phyloP scores from a whole-genome alignment of 30 jellyfish, hydroid and myxozoan species.

The Mastigias papua region DNA sequence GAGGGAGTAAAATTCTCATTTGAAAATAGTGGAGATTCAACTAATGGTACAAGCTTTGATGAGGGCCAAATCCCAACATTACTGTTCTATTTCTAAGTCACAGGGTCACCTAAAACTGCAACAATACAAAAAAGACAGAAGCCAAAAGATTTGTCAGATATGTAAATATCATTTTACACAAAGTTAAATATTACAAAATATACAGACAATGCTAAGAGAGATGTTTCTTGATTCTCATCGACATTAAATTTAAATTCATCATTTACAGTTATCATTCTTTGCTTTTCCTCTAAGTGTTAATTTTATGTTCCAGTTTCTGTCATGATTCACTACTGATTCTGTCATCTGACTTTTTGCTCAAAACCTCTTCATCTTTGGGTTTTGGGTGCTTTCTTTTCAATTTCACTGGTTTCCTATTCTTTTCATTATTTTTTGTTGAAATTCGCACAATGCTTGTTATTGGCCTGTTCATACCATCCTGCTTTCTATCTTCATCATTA shows the following conservation, averaged over 20 bases:
- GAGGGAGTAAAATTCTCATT: slow-evolving; percentile 92
- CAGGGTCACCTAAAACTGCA: not conserved
- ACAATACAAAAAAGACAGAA: not conserved
- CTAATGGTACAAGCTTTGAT: slow-evolving; percentile 99
- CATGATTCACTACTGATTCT: no score
- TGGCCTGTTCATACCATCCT: not conserved
- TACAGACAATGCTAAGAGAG: no score
- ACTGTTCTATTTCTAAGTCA: slow-evolving; percentile 74
- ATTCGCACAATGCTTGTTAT: slow-evolving; percentile 14
- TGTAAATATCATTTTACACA: no score
- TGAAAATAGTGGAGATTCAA: slow-evolving; percentile 96
- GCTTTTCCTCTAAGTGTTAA: not conserved
- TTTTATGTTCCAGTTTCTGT: not conserved
- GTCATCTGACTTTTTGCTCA: not conserved
- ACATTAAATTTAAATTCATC: no score
- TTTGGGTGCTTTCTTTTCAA: slow-evolving; percentile 47
- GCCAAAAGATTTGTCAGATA: not conserved
- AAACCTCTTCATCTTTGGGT: not conserved
- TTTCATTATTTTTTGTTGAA: slow-evolving; percentile 18
- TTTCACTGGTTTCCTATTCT: slow-evolving; percentile 42
- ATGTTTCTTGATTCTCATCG: no score
- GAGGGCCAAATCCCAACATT: slow-evolving; percentile 98
- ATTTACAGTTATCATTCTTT: no score
- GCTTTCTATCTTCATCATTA: not conserved
- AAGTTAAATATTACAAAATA: no score